Evolutionary conservation across 2,113 vertebrate species (phyloP), one percentile per base, ranked within the genome.

Genomic region (Dromas ardeola): DNA sequence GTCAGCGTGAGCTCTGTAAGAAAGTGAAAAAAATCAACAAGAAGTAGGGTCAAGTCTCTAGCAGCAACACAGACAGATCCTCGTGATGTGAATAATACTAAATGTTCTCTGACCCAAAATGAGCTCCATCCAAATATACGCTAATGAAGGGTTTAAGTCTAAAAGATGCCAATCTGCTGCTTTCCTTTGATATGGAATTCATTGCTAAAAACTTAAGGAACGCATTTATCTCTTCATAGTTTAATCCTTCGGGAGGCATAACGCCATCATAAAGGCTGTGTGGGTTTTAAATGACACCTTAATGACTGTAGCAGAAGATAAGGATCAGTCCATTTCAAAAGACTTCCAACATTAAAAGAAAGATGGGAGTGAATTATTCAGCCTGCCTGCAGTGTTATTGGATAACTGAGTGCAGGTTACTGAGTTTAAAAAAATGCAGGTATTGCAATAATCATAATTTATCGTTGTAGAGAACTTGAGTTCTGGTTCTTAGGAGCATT

Each of bases 241-340:
- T 89, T 40, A 94, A 96, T 85, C 79, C 65, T 72, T 65, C 0
- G 11, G 93, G 95, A 96, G 86, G 81, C 83, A 90, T 80, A 59
- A 94, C 96, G 73, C 82, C 88, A 58, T 43, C 72, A 34, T 16
- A 55, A 88, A 78, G 45, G 69, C 43, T 30, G 50, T 13, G 38
- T 89, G 89, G 73, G 90, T 82, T 91, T 95, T 74, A 89, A 97
- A 83, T 91, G 93, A 93, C 90, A 81, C 85, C 45, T 32, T 76
- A 90, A 96, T 80, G 91, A 89, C 71, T 72, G 26, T 15, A 92
- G 87, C 43, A 74, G 69, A 67, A 95, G 90, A 91, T 81, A 92
- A 95, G 88, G 81, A 92, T 87, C 65, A 71, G 83, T 38, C 86
- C 94, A 36, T 86, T 96, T 92, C 86, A 53, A 73, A 66, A 84